Percentiles rank a stretch among this genome's conserved stretches.
Conservation (phyloP, 30 jellyfish, hydroid and myxozoan species). For the Clytia hemisphaerica region DNA sequence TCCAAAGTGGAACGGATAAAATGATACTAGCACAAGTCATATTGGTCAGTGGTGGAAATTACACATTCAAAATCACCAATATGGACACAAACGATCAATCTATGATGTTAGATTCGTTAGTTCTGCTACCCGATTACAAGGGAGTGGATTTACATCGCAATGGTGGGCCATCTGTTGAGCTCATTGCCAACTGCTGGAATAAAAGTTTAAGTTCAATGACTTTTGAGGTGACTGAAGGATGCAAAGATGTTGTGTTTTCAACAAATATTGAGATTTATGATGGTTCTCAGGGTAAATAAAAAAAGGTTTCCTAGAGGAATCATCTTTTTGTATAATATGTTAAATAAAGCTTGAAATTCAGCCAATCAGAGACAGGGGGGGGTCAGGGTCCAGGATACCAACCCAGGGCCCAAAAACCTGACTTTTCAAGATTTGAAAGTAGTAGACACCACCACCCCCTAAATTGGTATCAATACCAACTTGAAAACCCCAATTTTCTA, state of each 20-base stretch:
- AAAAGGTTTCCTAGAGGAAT: too few species aligned
- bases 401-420: too few species aligned
- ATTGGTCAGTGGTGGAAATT: conserved; percentile 17
- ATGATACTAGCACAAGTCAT: background rate
- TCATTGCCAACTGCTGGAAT: conserved; percentile 40
- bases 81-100: conserved; percentile 17
- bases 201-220: background rate
- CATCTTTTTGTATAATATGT: too few species aligned
- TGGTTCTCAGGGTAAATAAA: conserved; percentile 54
- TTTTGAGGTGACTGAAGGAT: background rate
- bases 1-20: background rate
- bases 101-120: conserved; percentile 42
- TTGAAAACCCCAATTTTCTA: too few species aligned
- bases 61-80: conserved; percentile 23
- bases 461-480: too few species aligned
- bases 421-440: too few species aligned
- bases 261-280: conserved; percentile 35
- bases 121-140: conserved; percentile 19
- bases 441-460: too few species aligned
- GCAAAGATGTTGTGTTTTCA: conserved; percentile 35
- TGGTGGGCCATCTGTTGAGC: conserved; percentile 29
- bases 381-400: too few species aligned
- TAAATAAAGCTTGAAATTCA: too few species aligned
- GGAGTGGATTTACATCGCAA: conserved; percentile 12
- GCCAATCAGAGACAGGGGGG: too few species aligned